Base-by-base conservation (phyloP, 2,888 invertebrate genomes). In the Drosophila quinaria region DNA sequence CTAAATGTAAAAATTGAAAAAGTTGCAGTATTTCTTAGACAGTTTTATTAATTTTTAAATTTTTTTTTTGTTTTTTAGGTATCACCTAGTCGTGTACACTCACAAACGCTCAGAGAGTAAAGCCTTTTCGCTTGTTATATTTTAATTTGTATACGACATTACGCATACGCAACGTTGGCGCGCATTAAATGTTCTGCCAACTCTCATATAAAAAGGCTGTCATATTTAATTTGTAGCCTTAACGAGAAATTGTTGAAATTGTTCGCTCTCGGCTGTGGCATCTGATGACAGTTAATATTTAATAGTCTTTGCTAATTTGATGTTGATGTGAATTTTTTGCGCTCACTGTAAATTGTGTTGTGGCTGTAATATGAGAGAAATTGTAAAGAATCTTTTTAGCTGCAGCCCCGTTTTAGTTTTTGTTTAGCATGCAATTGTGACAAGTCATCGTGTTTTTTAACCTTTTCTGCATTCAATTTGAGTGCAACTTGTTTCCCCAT, bases 151-250 rank as follows among this genome's bases (percentile, higher is more conserved):
- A 73, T 47, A 5, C 17, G 8, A 74, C 62, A 70, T 78, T 64
- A 64, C 61, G 70, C 49, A 78, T 77, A 78, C 78, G 77, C 78
- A 39, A 50, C 17, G 74, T 56, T 54, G 70, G 56, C 46, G 56
- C 50, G 11, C 65, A 69, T 71, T 61, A 81, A 84, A 67, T 77
- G 42, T 56, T 63, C 46, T 62, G 55, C 54, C 74, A 73, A 52
- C 70, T 70, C 75, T 59, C 78, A 50, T 25, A 62, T 56, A 47
- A 35, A 29, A 70, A 62, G 11, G 65, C 62, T 81, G 85, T 81
- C 69, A 74, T 61, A 77, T 74, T 73, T 74, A 77, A 81, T 84
- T 77, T 77, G 68, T 44, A 35, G 52, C 64, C 37, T 65, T 75
- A 56, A 66, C 39, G 59, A 61, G 73, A 71, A 71, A 71, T 82